phyloP scores from a whole-genome alignment of 2,797 vertebrate species.

The Xiphophorus birchmanni region DNA sequence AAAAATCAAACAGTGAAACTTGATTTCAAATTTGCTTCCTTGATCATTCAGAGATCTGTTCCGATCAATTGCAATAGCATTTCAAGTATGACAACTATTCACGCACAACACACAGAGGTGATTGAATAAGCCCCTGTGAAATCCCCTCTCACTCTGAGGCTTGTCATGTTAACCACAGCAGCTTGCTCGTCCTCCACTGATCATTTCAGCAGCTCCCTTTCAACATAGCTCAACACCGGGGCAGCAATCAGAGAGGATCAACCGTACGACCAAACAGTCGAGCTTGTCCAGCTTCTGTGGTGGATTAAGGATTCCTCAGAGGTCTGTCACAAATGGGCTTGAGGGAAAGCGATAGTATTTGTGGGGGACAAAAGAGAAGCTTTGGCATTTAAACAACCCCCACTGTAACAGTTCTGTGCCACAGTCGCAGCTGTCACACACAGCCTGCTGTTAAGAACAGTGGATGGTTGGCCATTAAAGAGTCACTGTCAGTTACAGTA shows the following conservation, averaged over 20 bases:
- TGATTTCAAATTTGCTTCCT: neutral
- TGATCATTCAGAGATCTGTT: slow-evolving; percentile 1
- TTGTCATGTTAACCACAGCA: slow-evolving; percentile 59
- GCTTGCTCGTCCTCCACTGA: slow-evolving; percentile 60
- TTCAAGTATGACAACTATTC: slow-evolving; percentile 40
- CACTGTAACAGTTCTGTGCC: slow-evolving; percentile 42
- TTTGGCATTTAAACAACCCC: slow-evolving; percentile 69
- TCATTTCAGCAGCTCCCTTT: slow-evolving; percentile 63
- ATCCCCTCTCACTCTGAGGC: slow-evolving; percentile 39
- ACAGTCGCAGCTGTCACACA: slow-evolving; percentile 64
- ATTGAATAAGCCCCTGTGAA: slow-evolving; percentile 69
- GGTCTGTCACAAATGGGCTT: slow-evolving; percentile 58
- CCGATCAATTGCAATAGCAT: slow-evolving; percentile 1
- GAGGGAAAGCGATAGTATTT: slow-evolving; percentile 19
- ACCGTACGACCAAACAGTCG: slow-evolving; percentile 59
- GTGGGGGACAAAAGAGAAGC: slow-evolving; percentile 43
- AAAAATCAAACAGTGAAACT: neutral
- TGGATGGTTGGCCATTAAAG: slow-evolving; percentile 34
- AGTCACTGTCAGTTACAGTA: slow-evolving; percentile 26
- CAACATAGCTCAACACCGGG: slow-evolving; percentile 72
- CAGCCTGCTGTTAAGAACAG: slow-evolving; percentile 29
- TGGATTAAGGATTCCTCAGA: slow-evolving; percentile 57
- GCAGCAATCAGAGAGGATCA: slow-evolving; percentile 69
- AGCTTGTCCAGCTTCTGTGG: slow-evolving; percentile 61
- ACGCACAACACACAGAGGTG: slow-evolving; percentile 51